phyloP scores from a whole-genome alignment of 2,888 invertebrate species.

The Tortrix viridana region DNA sequence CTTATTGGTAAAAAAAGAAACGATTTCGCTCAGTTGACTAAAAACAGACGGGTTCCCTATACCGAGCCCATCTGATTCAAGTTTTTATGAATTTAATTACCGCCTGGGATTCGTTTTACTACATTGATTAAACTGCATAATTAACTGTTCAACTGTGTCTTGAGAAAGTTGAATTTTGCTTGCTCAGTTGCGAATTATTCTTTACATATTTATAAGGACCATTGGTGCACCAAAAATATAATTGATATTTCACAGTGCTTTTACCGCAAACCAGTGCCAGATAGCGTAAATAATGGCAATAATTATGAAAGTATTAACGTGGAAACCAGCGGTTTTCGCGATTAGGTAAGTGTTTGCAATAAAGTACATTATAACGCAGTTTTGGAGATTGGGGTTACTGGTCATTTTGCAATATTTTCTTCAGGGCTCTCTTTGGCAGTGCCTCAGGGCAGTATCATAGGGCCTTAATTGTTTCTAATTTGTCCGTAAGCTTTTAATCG shows the following conservation, averaged over 20 bases:
- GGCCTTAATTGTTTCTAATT: slow-evolving; percentile 7
- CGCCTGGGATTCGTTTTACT: too few relatives aligned
- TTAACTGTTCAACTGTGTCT: neutral
- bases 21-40: too few relatives aligned
- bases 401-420: slow-evolving; percentile 23
- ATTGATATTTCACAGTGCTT: slow-evolving; percentile 72
- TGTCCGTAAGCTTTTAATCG: slow-evolving; percentile 1
- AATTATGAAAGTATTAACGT: slow-evolving; percentile 63
- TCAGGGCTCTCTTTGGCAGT: neutral
- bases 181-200: slow-evolving; percentile 30
- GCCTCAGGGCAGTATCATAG: neutral
- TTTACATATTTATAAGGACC: slow-evolving; percentile 56
- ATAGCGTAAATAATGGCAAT: slow-evolving; percentile 61
- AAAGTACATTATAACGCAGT: slow-evolving; percentile 58
- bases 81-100: too few relatives aligned
- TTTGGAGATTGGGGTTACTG: slow-evolving; percentile 17
- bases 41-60: too few relatives aligned
- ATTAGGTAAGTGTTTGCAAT: slow-evolving; percentile 63
- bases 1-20: too few relatives aligned
- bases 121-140: too few relatives aligned
- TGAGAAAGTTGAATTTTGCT: slow-evolving; percentile 4
- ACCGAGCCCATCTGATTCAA: too few relatives aligned
- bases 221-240: slow-evolving; percentile 70
- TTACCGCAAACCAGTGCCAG: slow-evolving; percentile 58
- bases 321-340: slow-evolving; percentile 41